Percentiles rank a stretch among this genome's conserved stretches.
phyloP scores from a whole-genome alignment of 2,888 invertebrate species.

The Laothoe populi region DNA sequence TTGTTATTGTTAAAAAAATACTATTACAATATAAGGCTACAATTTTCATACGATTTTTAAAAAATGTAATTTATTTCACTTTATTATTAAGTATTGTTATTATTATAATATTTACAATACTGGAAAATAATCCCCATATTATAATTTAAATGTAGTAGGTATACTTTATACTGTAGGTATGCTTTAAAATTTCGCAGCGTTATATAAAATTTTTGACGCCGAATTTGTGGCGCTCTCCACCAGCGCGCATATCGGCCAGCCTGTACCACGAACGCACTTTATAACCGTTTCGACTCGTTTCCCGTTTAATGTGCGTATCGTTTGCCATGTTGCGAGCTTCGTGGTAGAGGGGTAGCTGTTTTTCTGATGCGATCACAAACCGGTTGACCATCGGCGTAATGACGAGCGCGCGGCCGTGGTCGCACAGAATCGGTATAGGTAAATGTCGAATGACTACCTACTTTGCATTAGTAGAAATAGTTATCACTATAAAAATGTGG shows the following conservation, averaged over 20 bases:
- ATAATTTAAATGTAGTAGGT: not conserved
- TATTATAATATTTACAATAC: no score
- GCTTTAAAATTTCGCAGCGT: constrained; percentile 61
- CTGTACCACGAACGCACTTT: constrained; percentile 55
- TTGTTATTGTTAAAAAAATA: no score
- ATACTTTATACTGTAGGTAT: constrained; percentile 23
- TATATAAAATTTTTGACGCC: constrained; percentile 74
- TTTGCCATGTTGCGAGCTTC: constrained; percentile 38
- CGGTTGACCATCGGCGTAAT: constrained; percentile 79
- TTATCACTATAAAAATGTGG: constrained; percentile 42
- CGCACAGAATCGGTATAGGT: constrained; percentile 60
- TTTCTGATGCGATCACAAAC: constrained; percentile 82
- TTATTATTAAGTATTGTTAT: no score
- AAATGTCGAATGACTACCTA: constrained; percentile 71
- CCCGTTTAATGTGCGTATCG: constrained; percentile 26
- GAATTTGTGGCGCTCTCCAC: constrained; percentile 70
- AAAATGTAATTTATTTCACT: no score
- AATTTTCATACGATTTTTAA: no score
- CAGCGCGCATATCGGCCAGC: constrained; percentile 65
- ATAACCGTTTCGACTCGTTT: constrained; percentile 30
- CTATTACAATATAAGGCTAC: no score
- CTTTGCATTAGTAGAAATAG: constrained; percentile 70
- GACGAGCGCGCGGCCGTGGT: constrained; percentile 62
- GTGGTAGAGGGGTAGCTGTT: constrained; percentile 75
- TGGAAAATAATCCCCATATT: not conserved